Evolutionary conservation across 1,140 invertebrate species (phyloP), one percentile per base, ranked within the genome.

Genomic region (Drosophila baimaii): DNA sequence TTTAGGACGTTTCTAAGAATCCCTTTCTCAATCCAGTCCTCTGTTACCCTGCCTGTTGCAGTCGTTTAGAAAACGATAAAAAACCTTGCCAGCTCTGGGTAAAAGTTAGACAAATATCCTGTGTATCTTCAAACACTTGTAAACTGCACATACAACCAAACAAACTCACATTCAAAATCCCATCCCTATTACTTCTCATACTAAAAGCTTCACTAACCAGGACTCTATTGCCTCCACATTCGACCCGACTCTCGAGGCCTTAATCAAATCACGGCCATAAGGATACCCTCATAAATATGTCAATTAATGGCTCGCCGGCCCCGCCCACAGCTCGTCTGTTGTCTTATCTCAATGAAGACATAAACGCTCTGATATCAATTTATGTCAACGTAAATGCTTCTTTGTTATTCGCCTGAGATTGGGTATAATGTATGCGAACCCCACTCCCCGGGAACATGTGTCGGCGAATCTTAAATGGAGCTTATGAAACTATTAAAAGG

Each of bases 381-480:
- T 89, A 89, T 89, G 84, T 89, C 84, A 89, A 89, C 71, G 74
- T 79, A 81, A 89, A 90, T 79, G 77, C 65, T 55, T 61, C 68
- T 71, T 69, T 71, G 68, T 71, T 70, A 44, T 15, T 43, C 31
- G 70, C 77, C 49, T 39, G 54, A 68, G 62, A 52, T 69, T 77
- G 65, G 74, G 64, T 63, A 70, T 86, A 86, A 86, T 82, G 52
- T 86, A 89, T 88, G 72, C 84, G 54, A 57, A 9, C 61, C 19
- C 31, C 21, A 33, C 49, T 46, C 44, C n/a, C 76, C 43, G 56
- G 64, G 78, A 80, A 89, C 86, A 91, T 91, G 90, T 91, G 90
- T 91, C 81, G 91, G 81, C 90, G 90, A 86, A 91, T 91, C 90
- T 91, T 91, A 91, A 91, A 89, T 86, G 90, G 77, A 90, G 90